phyloP scores from a whole-genome alignment of 2,888 invertebrate species.

The Cheilosia soror region DNA sequence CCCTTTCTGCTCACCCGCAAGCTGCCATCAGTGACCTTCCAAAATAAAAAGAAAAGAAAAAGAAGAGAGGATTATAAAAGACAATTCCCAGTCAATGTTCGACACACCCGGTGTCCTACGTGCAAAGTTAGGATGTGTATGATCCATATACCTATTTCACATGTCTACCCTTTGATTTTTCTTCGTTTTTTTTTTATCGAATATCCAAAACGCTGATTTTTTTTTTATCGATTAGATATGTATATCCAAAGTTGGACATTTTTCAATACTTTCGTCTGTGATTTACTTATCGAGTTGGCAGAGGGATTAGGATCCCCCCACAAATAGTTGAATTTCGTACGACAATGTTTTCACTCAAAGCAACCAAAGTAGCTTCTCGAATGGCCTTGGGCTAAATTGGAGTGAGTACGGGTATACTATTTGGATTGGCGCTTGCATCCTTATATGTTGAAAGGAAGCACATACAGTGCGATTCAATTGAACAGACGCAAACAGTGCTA shows the following conservation, averaged over 20 bases:
- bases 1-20: neutral
- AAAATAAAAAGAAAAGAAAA: neutral
- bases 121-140: neutral
- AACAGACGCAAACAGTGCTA: too few relatives aligned
- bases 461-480: too few relatives aligned
- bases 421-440: neutral
- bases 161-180: neutral
- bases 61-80: neutral
- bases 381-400: neutral
- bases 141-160: neutral
- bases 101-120: neutral
- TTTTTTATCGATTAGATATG: conserved; percentile 4
- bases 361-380: neutral
- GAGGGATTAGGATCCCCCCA: neutral
- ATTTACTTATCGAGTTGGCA: neutral
- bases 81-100: neutral
- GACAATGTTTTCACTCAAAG: neutral
- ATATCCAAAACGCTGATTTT: neutral
- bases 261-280: neutral
- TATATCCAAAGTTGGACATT: neutral
- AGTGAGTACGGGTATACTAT: neutral
- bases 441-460: neutral
- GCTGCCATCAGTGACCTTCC: neutral
- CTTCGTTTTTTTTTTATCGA: neutral
- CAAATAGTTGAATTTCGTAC: neutral